Conservation (phyloP, 1,140 invertebrate species). For the Hycleus cichorii region DNA sequence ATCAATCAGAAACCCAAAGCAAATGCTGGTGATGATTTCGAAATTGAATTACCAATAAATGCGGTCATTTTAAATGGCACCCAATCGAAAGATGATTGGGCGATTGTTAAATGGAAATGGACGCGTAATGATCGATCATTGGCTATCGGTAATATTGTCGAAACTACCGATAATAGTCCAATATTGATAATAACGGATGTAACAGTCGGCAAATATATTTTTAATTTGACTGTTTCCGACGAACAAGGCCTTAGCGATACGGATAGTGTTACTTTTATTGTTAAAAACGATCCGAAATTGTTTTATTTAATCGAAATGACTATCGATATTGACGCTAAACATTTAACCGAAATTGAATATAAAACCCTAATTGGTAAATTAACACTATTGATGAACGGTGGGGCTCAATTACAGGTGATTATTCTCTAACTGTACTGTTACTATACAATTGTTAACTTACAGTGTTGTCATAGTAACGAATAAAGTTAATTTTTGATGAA, state of each 20-base stretch:
- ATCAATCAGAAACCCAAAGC: constrained; percentile 83
- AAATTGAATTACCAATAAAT: constrained; percentile 64
- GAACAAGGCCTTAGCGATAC: constrained; percentile 74
- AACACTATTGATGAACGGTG: constrained; percentile 52
- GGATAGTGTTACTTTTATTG: constrained; percentile 77
- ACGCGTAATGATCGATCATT: constrained; percentile 69
- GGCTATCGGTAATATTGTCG: constrained; percentile 74
- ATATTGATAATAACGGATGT: constrained; percentile 79
- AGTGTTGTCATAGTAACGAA: too few relatives aligned
- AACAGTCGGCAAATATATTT: constrained; percentile 80
- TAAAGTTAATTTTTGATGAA: neutral
- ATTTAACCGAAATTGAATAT: constrained; percentile 67
- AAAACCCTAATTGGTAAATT: constrained; percentile 67
- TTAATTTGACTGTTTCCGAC: constrained; percentile 80
- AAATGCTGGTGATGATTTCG: constrained; percentile 77
- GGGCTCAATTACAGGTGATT: constrained; percentile 37
- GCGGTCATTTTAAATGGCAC: constrained; percentile 79
- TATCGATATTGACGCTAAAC: constrained; percentile 62
- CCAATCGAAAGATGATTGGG: constrained; percentile 78
- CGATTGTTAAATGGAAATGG: constrained; percentile 81
- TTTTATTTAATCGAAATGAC: constrained; percentile 74
- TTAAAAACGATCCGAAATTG: constrained; percentile 71
- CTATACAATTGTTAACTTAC: too few relatives aligned
- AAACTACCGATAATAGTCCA: constrained; percentile 62
- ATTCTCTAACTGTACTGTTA: neutral